These are phyloP conservation scores for Betta splendens DNA, from an alignment of 2,797 vertebrate species.

Conservation along the genomic window DNA sequence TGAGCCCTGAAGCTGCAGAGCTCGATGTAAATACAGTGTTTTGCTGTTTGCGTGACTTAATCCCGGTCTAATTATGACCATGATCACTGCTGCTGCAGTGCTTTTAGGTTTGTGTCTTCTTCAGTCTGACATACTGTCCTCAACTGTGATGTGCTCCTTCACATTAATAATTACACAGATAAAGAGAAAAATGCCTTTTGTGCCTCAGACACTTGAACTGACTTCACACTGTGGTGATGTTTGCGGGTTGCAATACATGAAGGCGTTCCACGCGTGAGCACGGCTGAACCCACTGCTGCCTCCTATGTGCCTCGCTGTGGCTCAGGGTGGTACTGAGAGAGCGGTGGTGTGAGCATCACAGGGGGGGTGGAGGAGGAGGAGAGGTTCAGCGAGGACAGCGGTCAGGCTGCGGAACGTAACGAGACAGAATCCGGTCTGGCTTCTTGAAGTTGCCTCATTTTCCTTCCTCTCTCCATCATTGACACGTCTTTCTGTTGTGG, in stretches of 20 bases:
- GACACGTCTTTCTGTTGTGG: neutral
- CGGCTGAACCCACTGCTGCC: neutral
- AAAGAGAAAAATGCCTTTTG: too few relatives aligned
- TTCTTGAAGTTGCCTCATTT: constrained; percentile 16
- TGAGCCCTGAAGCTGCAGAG: neutral
- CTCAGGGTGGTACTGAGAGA: constrained; percentile 15
- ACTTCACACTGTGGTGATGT: neutral
- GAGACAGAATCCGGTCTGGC: constrained; percentile 10
- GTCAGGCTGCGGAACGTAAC: constrained; percentile 27
- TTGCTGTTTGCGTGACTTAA: too few relatives aligned
- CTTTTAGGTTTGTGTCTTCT: too few relatives aligned
- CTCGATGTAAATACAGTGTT: neutral
- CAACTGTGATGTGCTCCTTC: too few relatives aligned
- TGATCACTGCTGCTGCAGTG: too few relatives aligned
- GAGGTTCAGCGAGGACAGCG: constrained; percentile 43
- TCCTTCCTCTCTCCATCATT: too few relatives aligned
- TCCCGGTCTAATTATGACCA: too few relatives aligned
- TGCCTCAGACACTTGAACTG: too few relatives aligned
- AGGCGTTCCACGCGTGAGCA: neutral
- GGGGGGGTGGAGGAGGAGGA: constrained; percentile 23
- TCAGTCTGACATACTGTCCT: too few relatives aligned
- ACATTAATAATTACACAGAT: too few relatives aligned
- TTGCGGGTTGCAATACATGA: constrained; percentile 1
- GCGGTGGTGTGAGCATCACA: constrained; percentile 13
- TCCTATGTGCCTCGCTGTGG: constrained; percentile 6